These are phyloP conservation scores for Lasioglossum albipes DNA, from an alignment of 1,140 invertebrate species.

Conservation along the genomic window DNA sequence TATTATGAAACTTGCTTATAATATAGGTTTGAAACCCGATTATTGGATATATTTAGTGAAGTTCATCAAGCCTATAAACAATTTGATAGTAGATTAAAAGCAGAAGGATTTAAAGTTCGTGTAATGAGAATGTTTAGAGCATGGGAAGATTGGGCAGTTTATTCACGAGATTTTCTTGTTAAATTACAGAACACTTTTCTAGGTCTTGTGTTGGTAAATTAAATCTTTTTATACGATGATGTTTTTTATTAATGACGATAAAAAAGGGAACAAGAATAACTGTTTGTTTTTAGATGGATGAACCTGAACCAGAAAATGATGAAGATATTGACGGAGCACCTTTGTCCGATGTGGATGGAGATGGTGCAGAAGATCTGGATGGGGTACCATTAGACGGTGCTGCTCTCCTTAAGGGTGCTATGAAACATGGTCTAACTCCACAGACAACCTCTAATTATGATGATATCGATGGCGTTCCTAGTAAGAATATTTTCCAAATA, in stretches of 20 bases:
- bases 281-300: constrained; percentile 66
- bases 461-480: constrained; percentile 88
- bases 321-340: constrained; percentile 86
- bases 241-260: not conserved
- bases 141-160: constrained; percentile 99
- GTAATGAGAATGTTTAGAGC: constrained; percentile 96
- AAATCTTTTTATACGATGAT: constrained; percentile 8
- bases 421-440: constrained; percentile 81
- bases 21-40: constrained; percentile 90
- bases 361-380: constrained; percentile 85
- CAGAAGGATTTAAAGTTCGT: constrained; percentile 97
- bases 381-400: constrained; percentile 92
- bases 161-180: constrained; percentile 95
- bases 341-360: constrained; percentile 83
- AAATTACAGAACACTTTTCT: constrained; percentile 95
- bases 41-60: constrained; percentile 93
- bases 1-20: constrained; percentile 11
- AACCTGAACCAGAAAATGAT: constrained; percentile 78
- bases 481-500: constrained; percentile 76
- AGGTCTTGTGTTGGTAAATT: constrained; percentile 81
- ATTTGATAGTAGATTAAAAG: constrained; percentile 94
- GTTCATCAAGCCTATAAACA: constrained; percentile 88
- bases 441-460: constrained; percentile 79
- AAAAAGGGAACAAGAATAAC: not conserved
- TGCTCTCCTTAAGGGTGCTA: constrained; percentile 86